Evolutionary conservation across 2,113 vertebrate species (phyloP), one percentile per base, ranked within the genome.

Genomic region (Calidris pugnax): DNA sequence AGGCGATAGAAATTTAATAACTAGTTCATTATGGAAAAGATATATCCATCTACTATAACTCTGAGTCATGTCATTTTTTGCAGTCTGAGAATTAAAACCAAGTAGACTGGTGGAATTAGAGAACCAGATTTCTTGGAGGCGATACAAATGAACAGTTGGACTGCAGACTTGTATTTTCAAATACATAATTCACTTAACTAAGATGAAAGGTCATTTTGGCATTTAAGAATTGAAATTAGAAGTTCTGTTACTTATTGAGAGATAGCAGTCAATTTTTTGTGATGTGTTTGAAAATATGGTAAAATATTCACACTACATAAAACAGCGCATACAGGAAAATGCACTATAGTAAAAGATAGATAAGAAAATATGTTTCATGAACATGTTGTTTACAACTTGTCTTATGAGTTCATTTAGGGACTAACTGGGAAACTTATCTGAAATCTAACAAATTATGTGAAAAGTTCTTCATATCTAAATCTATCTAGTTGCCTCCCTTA

Each of bases 201-300:
- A 86, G 69, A 86, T 68, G 53, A 84, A 93, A 86, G 27, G 60
- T 9, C n/a, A 94, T 90, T 96, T 92, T 83, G 45, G 12, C 48
- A 79, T 72, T 77, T 81, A 93, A 72, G 51, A 84, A n/a, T 14
- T 64, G 11, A 84, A 90, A 81, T 67, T 64, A n/a, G 13, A 56
- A 51, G 9, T 78, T 88, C 47, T 88, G 17, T 73, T 87, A 55
- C 67, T 83, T 86, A 77, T 21, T 80, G 66, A 69, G n/a, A 62
- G 20, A 72, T 2, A 82, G 20, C 9, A 71, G 28, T 76, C n/a
- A 82, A 75, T 85, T 81, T 89, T 80, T 74, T 37, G 45, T 57
- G 30, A 64, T 69, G 7, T 77, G 18, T 93, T 79, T 73, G 51
- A 91, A 92, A 96, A 79, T 72, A 75, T 13, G 35, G 43, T 64